A percentile compares a stretch with the other conserved stretches of the same genome.
Evolutionary conservation across 2,888 invertebrate genomes (phyloP).

Genomic region (Diaphora mendica): DNA sequence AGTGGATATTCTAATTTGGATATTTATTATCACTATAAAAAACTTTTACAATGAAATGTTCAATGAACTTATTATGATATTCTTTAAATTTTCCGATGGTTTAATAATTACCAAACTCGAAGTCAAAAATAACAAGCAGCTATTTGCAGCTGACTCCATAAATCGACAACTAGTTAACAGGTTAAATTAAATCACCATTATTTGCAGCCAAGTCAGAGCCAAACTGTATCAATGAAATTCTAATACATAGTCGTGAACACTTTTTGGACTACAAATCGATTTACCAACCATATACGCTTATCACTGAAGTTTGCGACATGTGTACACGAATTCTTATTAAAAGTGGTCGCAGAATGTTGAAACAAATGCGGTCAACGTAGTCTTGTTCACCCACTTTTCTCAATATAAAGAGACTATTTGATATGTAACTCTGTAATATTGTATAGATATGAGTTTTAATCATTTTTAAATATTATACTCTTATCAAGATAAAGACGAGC

Average conservation of each 20-base stretch:
- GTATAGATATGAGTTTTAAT: conserved; percentile 41
- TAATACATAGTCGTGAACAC: conserved; percentile 18
- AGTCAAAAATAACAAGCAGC: too few relatives aligned
- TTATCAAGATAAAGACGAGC: conserved; percentile 7
- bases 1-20: too few relatives aligned
- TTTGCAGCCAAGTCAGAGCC: conserved; percentile 12
- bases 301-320: conserved; percentile 60
- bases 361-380: conserved; percentile 56
- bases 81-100: too few relatives aligned
- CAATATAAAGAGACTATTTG: conserved; percentile 63
- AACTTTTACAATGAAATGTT: too few relatives aligned
- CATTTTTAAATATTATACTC: conserved; percentile 48
- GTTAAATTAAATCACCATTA: too few relatives aligned
- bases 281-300: conserved; percentile 36
- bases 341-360: conserved; percentile 70
- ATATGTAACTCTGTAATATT: conserved; percentile 57
- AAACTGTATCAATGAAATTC: conserved; percentile 38
- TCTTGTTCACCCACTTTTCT: conserved; percentile 80
- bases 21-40: too few relatives aligned
- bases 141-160: too few relatives aligned
- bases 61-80: too few relatives aligned
- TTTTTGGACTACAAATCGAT: conserved; percentile 31
- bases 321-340: conserved; percentile 53
- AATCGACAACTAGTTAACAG: too few relatives aligned
- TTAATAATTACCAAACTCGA: too few relatives aligned